Evolutionary conservation across 2,888 invertebrate species (phyloP).

Genomic region (Pinctada fucata): DNA sequence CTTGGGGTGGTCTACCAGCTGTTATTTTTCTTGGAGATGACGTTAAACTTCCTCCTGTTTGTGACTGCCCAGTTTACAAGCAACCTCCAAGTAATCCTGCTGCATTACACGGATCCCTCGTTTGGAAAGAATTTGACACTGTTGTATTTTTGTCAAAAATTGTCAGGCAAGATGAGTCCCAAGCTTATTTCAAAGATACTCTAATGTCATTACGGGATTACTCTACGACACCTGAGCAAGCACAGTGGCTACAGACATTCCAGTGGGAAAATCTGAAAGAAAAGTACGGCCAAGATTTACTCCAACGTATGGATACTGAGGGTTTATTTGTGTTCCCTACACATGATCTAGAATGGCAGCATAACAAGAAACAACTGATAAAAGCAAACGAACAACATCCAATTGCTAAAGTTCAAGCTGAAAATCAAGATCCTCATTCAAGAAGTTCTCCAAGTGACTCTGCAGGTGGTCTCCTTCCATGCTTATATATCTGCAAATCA

Average conservation of each 20-base stretch:
- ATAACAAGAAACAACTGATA: conserved; percentile 33
- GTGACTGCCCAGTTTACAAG: conserved; percentile 38
- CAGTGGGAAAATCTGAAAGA: conserved; percentile 36
- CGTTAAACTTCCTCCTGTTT: conserved; percentile 44
- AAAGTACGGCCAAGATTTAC: conserved; percentile 6
- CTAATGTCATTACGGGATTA: conserved; percentile 18
- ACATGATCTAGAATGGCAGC: conserved; percentile 31
- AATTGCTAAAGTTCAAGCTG: conserved; percentile 31
- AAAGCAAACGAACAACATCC: conserved; percentile 27
- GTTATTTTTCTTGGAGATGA: conserved; percentile 47
- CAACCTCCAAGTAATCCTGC: conserved; percentile 19
- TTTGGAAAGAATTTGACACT: conserved; percentile 29
- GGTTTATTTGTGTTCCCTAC: conserved; percentile 39
- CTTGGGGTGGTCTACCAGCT: conserved; percentile 48
- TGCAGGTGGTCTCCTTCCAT: conserved; percentile 22
- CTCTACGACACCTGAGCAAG: conserved; percentile 7
- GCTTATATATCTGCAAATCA: conserved; percentile 32
- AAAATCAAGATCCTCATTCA: conserved; percentile 26
- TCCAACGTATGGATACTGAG: conserved; percentile 22
- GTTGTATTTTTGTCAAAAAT: conserved; percentile 17
- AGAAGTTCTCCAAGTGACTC: conserved; percentile 20
- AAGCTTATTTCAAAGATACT: conserved; percentile 24
- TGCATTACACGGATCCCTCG: conserved; percentile 24
- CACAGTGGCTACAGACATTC: conserved; percentile 36
- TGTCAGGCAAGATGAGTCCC: conserved; percentile 21